phyloP scores from a whole-genome alignment of 2,888 invertebrate species.

The Chaetogeoica ovagalla region DNA sequence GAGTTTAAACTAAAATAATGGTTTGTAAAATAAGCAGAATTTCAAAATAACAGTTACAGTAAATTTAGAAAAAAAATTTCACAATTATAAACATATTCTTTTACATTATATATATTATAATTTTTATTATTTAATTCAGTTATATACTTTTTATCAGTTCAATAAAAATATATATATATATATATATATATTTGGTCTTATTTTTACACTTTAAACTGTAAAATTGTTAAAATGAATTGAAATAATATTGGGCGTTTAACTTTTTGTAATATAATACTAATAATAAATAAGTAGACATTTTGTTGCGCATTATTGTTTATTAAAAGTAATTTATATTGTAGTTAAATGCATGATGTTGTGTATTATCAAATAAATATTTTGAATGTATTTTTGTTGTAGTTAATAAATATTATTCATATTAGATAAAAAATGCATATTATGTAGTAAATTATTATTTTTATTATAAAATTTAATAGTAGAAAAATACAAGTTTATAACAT shows the following conservation, averaged over 20 bases:
- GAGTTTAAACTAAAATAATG: not conserved
- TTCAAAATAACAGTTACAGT: no score
- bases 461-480: not conserved
- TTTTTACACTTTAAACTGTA: not conserved
- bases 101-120: no score
- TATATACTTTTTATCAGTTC: no score
- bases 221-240: not conserved
- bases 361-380: not conserved
- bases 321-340: constrained; percentile 2
- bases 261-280: not conserved
- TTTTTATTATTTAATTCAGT: no score
- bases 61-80: no score
- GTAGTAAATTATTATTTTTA: not conserved
- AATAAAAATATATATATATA: no score
- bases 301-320: constrained; percentile 19
- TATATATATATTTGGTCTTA: no score
- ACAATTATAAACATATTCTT: no score
- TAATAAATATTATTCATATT: not conserved
- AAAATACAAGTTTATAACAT: not conserved
- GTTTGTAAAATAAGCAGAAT: no score
- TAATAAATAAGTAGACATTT: not conserved
- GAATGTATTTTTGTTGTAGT: not conserved
- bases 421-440: not conserved
- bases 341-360: constrained; percentile 22
- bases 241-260: not conserved